Percentiles rank a stretch among this genome's conserved stretches.
Evolutionary conservation across 2,797 vertebrate genomes (phyloP).

Genomic region (Corythornis leucogaster): DNA sequence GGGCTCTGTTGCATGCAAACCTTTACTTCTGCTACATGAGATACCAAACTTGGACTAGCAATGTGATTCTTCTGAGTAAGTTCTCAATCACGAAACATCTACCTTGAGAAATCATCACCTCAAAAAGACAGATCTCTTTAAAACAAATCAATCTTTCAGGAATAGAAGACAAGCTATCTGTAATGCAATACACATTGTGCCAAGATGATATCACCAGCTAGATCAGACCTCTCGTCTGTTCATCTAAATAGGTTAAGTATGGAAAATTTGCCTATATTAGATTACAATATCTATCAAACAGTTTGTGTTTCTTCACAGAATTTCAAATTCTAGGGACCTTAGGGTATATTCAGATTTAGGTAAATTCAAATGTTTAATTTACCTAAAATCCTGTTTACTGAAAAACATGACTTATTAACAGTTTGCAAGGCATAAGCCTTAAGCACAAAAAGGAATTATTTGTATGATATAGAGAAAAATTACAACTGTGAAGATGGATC

Average conservation of each 20-base stretch:
- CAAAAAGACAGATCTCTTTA: background rate
- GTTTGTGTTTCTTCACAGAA: background rate
- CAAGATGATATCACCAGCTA: background rate
- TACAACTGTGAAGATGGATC: background rate
- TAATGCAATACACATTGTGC: background rate
- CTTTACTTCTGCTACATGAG: background rate
- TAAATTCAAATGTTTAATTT: background rate
- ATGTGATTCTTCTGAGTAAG: background rate
- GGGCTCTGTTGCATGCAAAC: background rate
- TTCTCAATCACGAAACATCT: background rate
- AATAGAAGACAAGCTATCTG: background rate
- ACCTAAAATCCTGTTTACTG: background rate
- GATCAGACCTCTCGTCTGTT: background rate
- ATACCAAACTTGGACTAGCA: background rate
- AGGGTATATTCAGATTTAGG: background rate
- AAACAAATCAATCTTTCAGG: background rate
- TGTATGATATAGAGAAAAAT: background rate
- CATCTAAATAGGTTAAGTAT: background rate
- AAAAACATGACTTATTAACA: background rate
- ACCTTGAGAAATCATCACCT: background rate
- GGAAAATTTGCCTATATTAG: background rate
- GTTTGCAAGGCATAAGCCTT: background rate
- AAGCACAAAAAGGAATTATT: background rate
- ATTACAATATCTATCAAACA: background rate
- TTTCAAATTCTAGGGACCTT: background rate